Conservation (phyloP, 2,113 vertebrate genomes). For the Etia nguti region DNA sequence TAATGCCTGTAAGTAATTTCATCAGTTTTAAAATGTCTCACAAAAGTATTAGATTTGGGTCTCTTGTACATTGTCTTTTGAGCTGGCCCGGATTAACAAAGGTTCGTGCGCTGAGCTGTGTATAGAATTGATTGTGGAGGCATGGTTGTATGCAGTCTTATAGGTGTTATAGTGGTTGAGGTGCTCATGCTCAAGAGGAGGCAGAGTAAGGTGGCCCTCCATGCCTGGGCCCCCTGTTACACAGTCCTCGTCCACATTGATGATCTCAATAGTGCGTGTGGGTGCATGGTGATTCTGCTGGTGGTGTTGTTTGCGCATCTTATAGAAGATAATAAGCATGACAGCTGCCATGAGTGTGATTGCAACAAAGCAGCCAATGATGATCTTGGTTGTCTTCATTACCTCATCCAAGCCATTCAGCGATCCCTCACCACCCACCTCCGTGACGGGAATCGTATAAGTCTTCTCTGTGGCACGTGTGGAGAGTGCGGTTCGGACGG, state of each 20-base stretch:
- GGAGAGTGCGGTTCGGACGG: constrained; percentile 82
- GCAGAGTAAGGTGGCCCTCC: constrained; percentile 95
- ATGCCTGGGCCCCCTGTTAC: constrained; percentile 88
- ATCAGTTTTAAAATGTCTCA: constrained; percentile 41
- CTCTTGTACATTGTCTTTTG: constrained; percentile 99
- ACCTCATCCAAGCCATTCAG: constrained; percentile 96
- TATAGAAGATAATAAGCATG: constrained; percentile 99
- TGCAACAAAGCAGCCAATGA: constrained; percentile 98
- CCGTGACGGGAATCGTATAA: constrained; percentile 89
- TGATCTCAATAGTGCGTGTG: constrained; percentile 95
- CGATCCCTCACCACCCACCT: constrained; percentile 77
- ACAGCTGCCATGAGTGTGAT: constrained; percentile 99
- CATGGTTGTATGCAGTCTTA: constrained; percentile 96
- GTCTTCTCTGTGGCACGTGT: constrained; percentile 91
- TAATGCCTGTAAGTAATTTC: constrained; percentile 54
- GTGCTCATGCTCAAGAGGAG: constrained; percentile 96
- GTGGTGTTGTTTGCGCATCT: constrained; percentile 99
- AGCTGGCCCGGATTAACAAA: constrained; percentile 99
- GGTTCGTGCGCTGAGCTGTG: constrained; percentile 99
- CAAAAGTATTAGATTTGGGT: constrained; percentile 89
- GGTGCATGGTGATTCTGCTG: constrained; percentile 95
- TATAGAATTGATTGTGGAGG: constrained; percentile 98
- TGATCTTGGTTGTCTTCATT: constrained; percentile 99
- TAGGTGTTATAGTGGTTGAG: constrained; percentile 98
- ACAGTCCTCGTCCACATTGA: constrained; percentile 96